Percentiles rank a stretch among this genome's conserved stretches.
phyloP scores from a whole-genome alignment of 2,113 vertebrate species.

The Meles meles region DNA sequence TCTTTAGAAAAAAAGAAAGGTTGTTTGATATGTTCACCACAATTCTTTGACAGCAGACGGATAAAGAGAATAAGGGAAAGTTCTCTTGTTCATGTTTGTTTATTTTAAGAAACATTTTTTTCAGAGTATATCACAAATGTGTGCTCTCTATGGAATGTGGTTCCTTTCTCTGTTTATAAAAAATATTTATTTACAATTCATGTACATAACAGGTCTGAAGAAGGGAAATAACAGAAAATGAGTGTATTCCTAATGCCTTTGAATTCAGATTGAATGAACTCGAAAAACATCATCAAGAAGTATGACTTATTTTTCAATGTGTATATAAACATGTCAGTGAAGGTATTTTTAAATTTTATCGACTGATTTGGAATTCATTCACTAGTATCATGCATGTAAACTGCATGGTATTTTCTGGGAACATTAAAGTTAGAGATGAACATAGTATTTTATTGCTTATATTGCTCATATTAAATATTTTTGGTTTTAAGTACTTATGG shows the following conservation, averaged over 20 bases:
- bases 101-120: constrained; percentile 26
- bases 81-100: neutral
- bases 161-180: neutral
- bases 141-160: neutral
- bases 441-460: neutral
- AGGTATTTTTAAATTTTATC: neutral
- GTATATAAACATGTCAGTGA: neutral
- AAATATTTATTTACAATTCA: neutral
- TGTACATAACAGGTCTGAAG: neutral
- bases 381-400: neutral
- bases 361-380: neutral
- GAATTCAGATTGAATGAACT: neutral
- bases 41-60: constrained; percentile 39
- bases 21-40: neutral
- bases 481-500: neutral
- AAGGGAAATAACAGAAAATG: neutral
- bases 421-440: neutral
- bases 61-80: neutral
- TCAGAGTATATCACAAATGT: neutral
- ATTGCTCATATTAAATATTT: neutral
- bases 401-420: neutral
- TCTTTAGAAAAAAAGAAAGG: neutral
- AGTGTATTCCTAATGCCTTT: neutral
- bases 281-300: neutral
- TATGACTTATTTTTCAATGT: neutral